A percentile compares a stretch with the other conserved stretches of the same genome.
phyloP scores from a whole-genome alignment of 2,113 vertebrate genomes.

The Rostratula benghalensis region DNA sequence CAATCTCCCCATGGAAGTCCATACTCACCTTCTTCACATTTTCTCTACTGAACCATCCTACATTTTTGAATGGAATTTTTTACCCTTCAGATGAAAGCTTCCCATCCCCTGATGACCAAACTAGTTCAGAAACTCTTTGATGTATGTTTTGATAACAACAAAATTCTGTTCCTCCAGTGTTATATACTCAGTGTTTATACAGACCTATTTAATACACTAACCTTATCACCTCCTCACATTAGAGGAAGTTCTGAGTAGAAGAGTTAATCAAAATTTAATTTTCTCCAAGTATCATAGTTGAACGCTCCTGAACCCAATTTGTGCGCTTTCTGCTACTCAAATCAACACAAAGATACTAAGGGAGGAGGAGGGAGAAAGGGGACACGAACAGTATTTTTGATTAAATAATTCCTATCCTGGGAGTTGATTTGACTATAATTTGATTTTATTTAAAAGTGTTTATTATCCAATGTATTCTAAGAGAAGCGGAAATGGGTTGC shows the following conservation, averaged over 20 bases:
- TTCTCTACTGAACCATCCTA: neutral
- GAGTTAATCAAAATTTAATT: constrained; percentile 48
- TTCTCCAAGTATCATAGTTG: constrained; percentile 9
- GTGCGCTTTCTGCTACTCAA: constrained; percentile 3
- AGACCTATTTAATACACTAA: neutral
- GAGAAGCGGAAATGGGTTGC: neutral
- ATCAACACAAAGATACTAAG: neutral
- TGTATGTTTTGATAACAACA: neutral
- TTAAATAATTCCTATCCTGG: neutral
- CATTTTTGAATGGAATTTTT: neutral
- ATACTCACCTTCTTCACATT: neutral
- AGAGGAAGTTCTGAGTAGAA: neutral
- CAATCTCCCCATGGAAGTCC: neutral
- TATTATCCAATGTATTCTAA: neutral
- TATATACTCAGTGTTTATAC: neutral
- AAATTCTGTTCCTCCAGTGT: neutral
- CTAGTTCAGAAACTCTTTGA: neutral
- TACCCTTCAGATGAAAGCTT: neutral
- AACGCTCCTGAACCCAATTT: constrained; percentile 31
- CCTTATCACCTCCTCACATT: neutral
- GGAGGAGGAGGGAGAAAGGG: neutral
- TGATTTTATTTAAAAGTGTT: neutral
- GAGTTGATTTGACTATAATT: neutral
- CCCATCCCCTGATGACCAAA: neutral
- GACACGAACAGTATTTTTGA: neutral